Evolutionary conservation across 2,888 invertebrate species (phyloP), one percentile per base, ranked within the genome.

Genomic region (Platycnemis pennipes): DNA sequence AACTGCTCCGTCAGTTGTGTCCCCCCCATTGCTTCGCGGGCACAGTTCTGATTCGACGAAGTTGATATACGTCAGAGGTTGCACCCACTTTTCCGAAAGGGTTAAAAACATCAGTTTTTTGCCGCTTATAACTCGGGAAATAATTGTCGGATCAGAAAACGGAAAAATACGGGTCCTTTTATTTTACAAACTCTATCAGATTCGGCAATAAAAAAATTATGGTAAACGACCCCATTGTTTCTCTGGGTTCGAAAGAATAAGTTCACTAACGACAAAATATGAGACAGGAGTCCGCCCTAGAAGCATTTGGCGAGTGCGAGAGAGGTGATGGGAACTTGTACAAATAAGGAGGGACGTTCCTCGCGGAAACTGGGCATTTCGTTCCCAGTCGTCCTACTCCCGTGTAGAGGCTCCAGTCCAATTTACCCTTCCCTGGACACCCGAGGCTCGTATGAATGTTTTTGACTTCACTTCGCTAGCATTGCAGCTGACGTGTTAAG

Each of bases 321-420:
- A 3, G n/a, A n/a, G 5, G 63, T 26, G 63, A n/a, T 19, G 26
- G 63, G 26, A 22, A n/a, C 11, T 3, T 11, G 49, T 11, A 49
- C 13, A 19, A 49, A 16, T 49, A 49, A 4, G n/a, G 63, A n/a
- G 63, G 63, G n/a, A 63, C n/a, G 8, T 63, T 63, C 63, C 63
- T n/a, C 63, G 26, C 63, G 63, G 63, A 63, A 63, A n/a, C 63
- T 26, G 63, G 63, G n/a, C 63, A 63, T 63, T 63, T 63, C 63
- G 63, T n/a, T 26, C 26, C 26, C 22, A 3, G 2, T 19, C 49
- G 49, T 49, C 49, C 19, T 49, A 4, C 11, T 1, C 49, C 19
- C 0, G 63, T 26, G 63, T 2, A 22, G 26, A 63, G 63, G 63
- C 22, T 63, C 63, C 26, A 8, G 26, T n/a, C 63, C 63, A 63